Base-by-base conservation (phyloP, 2,113 vertebrate species). In the Thinocorus orbignyianus region DNA sequence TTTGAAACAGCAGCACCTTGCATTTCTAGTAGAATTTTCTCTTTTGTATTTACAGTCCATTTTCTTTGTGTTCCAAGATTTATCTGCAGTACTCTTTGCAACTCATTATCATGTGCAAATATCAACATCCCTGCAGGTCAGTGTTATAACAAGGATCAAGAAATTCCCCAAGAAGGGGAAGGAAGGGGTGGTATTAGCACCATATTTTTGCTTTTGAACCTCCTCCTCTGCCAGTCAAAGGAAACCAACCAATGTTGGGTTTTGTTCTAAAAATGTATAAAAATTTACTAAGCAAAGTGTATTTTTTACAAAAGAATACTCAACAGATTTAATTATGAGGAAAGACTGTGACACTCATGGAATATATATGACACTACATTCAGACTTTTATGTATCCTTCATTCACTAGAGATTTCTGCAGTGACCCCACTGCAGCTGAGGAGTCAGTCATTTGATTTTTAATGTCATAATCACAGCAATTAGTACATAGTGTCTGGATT, bases 241-340 rank as follows among this genome's bases (percentile, higher is more conserved):
- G 81, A 97, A 96, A 81, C 76, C 61, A 95, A 72, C 10, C 26
- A 69, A 64, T 73, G 60, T 15, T 79, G 68, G 41, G 60, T 94
- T 95, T 83, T 55, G 51, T 86, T 95, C 55, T n/a, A 95, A 96
- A 96, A 91, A 81, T 33, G 7, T 37, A 51, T 62, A 91, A 92
- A 96, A 96, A 88, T 73, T 72, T 87, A 66, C 51, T 64, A 95
- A 87, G 31, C 70, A 80, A 91, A 95, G 26, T 22, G 8, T 24
- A n/a, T 49, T 70, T 92, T 78, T 72, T 71, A 84, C 64, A 94
- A 96, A 73, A 10, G 42, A 96, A 95, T 97, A 83, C 93, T 72
- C 86, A 49, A 51, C 7, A 66, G 94, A 94, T 95, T 97, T 98
- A 97, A 97, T 97, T 97, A 96, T 77, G 77, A 95, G 55, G 69